Conservation (phyloP, 2,888 invertebrate genomes). For the Mimumesa dahlbomi region DNA sequence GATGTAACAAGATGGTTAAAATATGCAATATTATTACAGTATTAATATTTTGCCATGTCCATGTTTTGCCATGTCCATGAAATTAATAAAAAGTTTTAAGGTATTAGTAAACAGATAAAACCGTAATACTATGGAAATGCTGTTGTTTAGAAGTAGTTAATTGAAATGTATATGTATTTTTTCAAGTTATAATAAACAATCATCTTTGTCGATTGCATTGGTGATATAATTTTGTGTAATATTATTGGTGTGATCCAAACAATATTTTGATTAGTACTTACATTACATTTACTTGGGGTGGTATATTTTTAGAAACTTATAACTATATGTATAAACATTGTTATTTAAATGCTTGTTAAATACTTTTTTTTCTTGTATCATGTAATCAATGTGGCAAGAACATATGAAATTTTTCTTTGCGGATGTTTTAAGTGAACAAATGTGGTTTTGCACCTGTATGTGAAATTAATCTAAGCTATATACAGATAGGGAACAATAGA, state of each 20-base stretch:
- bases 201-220: constrained; percentile 62
- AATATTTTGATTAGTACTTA: constrained; percentile 24
- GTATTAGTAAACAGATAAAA: no score
- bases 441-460: no score
- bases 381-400: neutral
- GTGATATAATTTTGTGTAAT: constrained; percentile 65
- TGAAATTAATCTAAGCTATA: no score
- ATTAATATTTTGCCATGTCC: no score
- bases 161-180: constrained; percentile 75
- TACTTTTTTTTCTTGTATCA: constrained; percentile 1
- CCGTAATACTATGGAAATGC: constrained; percentile 67
- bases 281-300: constrained; percentile 13
- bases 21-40: no score
- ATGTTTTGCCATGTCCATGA: no score
- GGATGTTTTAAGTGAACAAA: no score
- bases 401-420: no score
- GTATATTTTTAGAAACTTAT: neutral
- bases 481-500: no score
- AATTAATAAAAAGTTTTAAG: no score
- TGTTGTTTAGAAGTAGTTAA: constrained; percentile 59
- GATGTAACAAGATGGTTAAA: no score
- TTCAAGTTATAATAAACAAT: constrained; percentile 73
- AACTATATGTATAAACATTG: neutral
- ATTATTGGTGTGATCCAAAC: constrained; percentile 47
- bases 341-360: neutral